Evolutionary conservation across 2,113 vertebrate species (phyloP).

Genomic region (Nothoprocta perdicaria): DNA sequence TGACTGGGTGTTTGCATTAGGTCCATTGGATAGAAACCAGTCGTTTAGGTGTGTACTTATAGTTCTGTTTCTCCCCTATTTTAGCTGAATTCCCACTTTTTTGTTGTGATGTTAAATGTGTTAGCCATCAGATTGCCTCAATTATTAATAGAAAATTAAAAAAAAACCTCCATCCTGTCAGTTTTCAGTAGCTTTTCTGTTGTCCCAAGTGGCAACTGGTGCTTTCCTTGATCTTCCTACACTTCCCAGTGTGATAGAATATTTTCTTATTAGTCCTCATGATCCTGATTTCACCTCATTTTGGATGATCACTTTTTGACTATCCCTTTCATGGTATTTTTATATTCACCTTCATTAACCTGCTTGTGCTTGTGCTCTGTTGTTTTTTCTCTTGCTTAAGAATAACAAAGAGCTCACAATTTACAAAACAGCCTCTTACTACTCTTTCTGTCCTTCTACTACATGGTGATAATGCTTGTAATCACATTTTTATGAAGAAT

Average conservation of each 20-base stretch:
- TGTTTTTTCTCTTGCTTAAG: neutral
- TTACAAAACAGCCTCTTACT: neutral
- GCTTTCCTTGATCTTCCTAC: neutral
- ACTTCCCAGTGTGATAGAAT: neutral
- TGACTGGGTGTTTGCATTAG: neutral
- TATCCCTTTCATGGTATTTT: neutral
- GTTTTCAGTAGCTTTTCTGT: neutral
- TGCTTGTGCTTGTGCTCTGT: neutral
- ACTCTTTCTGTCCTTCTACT: neutral
- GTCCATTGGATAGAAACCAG: neutral
- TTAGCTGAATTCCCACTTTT: neutral
- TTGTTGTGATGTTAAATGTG: neutral
- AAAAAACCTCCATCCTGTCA: neutral
- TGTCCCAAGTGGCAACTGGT: neutral
- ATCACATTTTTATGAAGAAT: no score
- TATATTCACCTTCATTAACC: neutral
- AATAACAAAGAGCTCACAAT: neutral
- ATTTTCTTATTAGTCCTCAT: neutral
- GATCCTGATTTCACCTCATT: neutral
- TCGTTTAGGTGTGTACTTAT: neutral
- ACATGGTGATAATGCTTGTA: neutral
- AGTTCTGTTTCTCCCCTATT: neutral
- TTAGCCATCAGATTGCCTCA: neutral
- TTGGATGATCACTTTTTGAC: neutral
- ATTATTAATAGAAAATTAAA: neutral